Evolutionary conservation across 2,113 vertebrate genomes (phyloP), one percentile per base, ranked within the genome.

Genomic region (Labeo catla): DNA sequence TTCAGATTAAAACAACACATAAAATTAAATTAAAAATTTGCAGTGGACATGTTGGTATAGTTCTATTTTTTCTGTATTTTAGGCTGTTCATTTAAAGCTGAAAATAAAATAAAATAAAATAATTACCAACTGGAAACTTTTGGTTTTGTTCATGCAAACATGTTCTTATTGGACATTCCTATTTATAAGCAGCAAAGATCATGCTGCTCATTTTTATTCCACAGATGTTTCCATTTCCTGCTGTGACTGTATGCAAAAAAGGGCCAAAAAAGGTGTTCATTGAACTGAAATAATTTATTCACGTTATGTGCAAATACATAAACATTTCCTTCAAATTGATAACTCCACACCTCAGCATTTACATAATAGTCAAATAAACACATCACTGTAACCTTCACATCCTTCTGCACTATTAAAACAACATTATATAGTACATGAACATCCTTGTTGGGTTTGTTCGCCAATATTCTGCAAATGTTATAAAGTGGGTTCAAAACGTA

Each of bases 251-350:
- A 81, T 65, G 61, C 39, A 81, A 81, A 81, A 39, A 23, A 81
- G 36, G 43, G 19, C 57, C 77, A 61, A 43, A 23, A 34, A 63
- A 28, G 9, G 16, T 9, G 7, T 43, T 3, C 57, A 63, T 47
- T 23, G 6, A 80, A 9, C 21, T 54, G 16, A 63, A 80, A 39
- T 21, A 3, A 47, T 80, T 15, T 76, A 47, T 76, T 61, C 21
- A 45, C 2, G 6, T 45, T 28, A 47, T 4, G 19, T 45, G 78
- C 39, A 63, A 21, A 78, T 78, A 78, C 36, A 63, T 43, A 15
- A 80, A 86, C 76, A 80, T 63, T 84, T 85, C 39, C 84, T 54
- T 34, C 63, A 70, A 54, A 57, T 8, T 63, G 57, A 80, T 23
- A 28, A 43, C 4, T 50, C 4, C 1, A 23, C 52, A 43, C 43